Base-by-base conservation (phyloP, 1,140 invertebrate species). In the Philopotamus ludificatus region DNA sequence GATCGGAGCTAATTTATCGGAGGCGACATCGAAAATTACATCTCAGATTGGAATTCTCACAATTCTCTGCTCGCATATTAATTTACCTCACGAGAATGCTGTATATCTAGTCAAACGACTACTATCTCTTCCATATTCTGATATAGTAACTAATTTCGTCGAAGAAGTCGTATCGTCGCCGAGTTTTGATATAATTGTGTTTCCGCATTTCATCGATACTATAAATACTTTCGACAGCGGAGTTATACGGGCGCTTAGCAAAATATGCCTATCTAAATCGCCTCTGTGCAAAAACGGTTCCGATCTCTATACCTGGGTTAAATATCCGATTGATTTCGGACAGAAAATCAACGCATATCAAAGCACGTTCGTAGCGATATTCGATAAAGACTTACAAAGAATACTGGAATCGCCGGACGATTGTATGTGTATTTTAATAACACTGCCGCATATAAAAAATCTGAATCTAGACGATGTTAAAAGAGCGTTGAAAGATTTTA, bases 131-230 rank as follows among this genome's bases (percentile, higher is more conserved):
- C 76, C 80, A 57, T 76, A 83, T 71, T 76, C 77, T 63, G 73
- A 80, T 20, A 79, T 88, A 9, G 79, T 87, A 7, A 77, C 87
- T 10, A 77, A 81, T 42, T 85, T 89, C 71, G 82, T 91, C 1
- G 81, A 86, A 70, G 84, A 85, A 74, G 77, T 89, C 1, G 80
- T 86, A 23, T 73, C 81, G 47, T 88, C 87, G 74, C 79, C 85
- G 3, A 84, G 85, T 45, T 92, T 93, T 75, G 89, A 91, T 74
- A 79, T 86, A 49, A 77, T 90, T 49, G 82, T 94, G 57, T 74
- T 94, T 54, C 89, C 91, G 0, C 78, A 82, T 34, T 82, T 91
- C 28, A 71, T 92, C 10, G 79, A 82, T 9, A 85, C 82, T 71
- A 86, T 86, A 67, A 74, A 85, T n/a, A 71, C 74, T 58, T 82